Percentiles rank a stretch among this genome's conserved stretches.
Conservation (phyloP, 2,888 invertebrate genomes). For the Esperia sulphurella region DNA sequence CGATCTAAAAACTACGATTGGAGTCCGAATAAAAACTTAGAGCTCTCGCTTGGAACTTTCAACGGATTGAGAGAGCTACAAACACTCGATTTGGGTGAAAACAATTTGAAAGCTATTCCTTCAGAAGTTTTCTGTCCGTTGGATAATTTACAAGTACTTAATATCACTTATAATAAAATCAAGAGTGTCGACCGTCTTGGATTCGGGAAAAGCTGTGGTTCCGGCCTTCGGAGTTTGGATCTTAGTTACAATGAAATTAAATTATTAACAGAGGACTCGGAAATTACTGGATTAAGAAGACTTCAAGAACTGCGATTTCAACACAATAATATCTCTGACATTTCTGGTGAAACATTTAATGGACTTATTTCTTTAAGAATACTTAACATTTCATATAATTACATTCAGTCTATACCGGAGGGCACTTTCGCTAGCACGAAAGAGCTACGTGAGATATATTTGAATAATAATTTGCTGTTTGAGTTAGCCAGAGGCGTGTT, state of each 20-base stretch:
- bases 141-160: constrained; percentile 88
- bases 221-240: constrained; percentile 87
- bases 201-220: constrained; percentile 81
- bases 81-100: constrained; percentile 87
- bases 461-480: constrained; percentile 92
- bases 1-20: constrained; percentile 90
- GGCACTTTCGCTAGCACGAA: constrained; percentile 90
- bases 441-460: constrained; percentile 90
- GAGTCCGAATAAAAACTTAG: constrained; percentile 86
- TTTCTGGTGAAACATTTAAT: constrained; percentile 88
- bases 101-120: constrained; percentile 88
- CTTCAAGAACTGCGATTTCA: constrained; percentile 89
- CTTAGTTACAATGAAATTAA: constrained; percentile 89
- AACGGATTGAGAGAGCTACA: constrained; percentile 89
- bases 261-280: constrained; percentile 85
- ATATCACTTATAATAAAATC: constrained; percentile 90
- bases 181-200: constrained; percentile 87
- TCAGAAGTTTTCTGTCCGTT: constrained; percentile 89
- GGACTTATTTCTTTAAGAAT: constrained; percentile 88
- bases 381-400: constrained; percentile 92
- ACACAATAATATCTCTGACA: constrained; percentile 89
- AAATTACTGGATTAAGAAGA: constrained; percentile 86
- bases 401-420: constrained; percentile 88
- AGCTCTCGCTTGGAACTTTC: constrained; percentile 85
- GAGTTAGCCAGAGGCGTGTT: constrained; percentile 91